Evolutionary conservation across 2,888 invertebrate species (phyloP).

Genomic region (Halictus ligatus): DNA sequence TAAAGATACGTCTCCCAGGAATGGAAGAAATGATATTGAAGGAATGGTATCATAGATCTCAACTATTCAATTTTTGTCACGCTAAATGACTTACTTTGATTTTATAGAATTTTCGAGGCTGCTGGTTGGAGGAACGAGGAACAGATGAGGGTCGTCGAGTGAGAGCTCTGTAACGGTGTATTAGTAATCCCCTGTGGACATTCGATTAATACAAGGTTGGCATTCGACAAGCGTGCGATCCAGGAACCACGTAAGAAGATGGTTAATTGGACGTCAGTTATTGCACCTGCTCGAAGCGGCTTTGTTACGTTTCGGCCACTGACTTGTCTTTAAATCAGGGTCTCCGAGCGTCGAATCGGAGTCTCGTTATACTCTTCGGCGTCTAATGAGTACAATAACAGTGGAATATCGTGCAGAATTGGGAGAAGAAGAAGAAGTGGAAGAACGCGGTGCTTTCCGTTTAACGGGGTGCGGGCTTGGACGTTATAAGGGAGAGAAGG

Average conservation of each 20-base stretch:
- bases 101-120: background rate
- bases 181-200: background rate
- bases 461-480: background rate
- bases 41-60: too few relatives aligned
- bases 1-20: too few relatives aligned
- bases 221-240: conserved; percentile 50
- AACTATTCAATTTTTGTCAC: background rate
- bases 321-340: conserved; percentile 58
- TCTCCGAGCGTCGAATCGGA: background rate
- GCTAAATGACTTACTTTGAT: background rate
- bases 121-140: background rate
- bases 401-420: background rate
- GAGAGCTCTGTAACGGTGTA: background rate
- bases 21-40: too few relatives aligned
- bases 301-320: conserved; percentile 33
- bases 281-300: background rate
- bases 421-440: background rate
- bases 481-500: background rate
- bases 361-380: background rate
- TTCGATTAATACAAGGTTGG: conserved; percentile 10
- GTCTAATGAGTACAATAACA: background rate
- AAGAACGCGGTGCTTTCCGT: background rate
- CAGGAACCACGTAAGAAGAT: conserved; percentile 18
- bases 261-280: conserved; percentile 46
- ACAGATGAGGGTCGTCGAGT: background rate